Evolutionary conservation across 1,140 invertebrate species (phyloP), one percentile per base, ranked within the genome.

Genomic region (Andricus grossulariae): DNA sequence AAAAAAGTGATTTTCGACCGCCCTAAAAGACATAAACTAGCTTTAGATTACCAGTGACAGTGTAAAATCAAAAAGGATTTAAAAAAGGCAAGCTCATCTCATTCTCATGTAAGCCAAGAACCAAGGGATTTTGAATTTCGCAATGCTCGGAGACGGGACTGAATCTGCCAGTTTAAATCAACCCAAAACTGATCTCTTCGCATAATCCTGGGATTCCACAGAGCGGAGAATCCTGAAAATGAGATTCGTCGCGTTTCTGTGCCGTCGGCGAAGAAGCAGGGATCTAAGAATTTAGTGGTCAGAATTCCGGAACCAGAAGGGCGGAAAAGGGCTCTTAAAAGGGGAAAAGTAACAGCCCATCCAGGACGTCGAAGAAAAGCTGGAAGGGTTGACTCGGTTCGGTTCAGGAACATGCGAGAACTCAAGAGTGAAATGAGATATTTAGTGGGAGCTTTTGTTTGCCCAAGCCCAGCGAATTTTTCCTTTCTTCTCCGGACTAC

Each of bases 321-420:
- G 60, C 71, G 71, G 32, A 73, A 80, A 74, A 74, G 66, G 49
- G 52, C 60, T 74, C 66, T 74, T 32, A 80, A 77, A 75, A 72
- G 12, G 72, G 70, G 50, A 72, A 21, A 51, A 21, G 45, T n/a
- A 51, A 18, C 6, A 50, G n/a, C 16, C 15, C 18, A 11, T 8
- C 32, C 3, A 51, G 49, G 12, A 51, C 57, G 32, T 73, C 72
- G n/a, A 60, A 71, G 16, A 72, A 54, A 66, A 75, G 74, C 55
- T 52, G 49, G 25, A 49, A 10, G 73, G 73, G 77, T 77, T 80
- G 74, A 80, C 39, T 66, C 60, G 32, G 25, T 39, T 66, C 60
- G 32, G 60, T 66, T 32, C 15, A 66, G 25, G 16, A 66, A 66
- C 60, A 66, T 39, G 60, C 60, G 60, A 66, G 60, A 66, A 66